Evolutionary conservation across 2,888 invertebrate species (phyloP).

Genomic region (Melipona bicolor): DNA sequence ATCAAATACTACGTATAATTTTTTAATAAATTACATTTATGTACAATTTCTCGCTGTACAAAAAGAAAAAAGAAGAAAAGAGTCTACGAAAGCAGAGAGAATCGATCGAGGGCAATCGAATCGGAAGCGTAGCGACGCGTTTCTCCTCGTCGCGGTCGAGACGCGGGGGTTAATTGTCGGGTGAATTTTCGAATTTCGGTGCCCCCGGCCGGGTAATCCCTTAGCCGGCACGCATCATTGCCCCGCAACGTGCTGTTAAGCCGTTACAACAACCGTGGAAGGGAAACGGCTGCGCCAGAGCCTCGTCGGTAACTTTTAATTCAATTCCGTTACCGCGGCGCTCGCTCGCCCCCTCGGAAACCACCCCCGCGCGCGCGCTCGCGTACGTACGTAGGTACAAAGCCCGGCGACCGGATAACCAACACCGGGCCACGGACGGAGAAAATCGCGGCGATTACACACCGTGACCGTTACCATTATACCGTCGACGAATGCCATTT

Average conservation of each 20-base stretch:
- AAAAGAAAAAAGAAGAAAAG: no score
- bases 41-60: no score
- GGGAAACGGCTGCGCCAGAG: conserved; percentile 55
- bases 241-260: conserved; percentile 64
- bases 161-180: conserved; percentile 19
- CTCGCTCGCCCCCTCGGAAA: not conserved
- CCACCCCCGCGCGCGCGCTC: conserved; percentile 1
- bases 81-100: no score
- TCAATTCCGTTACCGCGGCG: conserved; percentile 68
- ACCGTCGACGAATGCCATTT: conserved; percentile 70
- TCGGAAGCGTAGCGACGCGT: no score
- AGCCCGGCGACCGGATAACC: conserved; percentile 39
- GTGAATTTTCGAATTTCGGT: conserved; percentile 40
- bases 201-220: conserved; percentile 41
- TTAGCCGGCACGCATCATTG: conserved; percentile 56
- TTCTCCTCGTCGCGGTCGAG: no score
- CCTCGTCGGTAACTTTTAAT: conserved; percentile 68
- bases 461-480: conserved; percentile 73
- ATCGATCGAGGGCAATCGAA: no score
- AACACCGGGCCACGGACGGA: conserved; percentile 60
- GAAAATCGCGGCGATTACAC: conserved; percentile 71
- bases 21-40: no score
- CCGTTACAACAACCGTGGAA: conserved; percentile 56
- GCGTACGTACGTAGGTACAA: not conserved
- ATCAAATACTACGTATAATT: no score